Percentiles rank a stretch among this genome's conserved stretches.
phyloP scores from a whole-genome alignment of 2,797 vertebrate species.

The Callimico goeldii region DNA sequence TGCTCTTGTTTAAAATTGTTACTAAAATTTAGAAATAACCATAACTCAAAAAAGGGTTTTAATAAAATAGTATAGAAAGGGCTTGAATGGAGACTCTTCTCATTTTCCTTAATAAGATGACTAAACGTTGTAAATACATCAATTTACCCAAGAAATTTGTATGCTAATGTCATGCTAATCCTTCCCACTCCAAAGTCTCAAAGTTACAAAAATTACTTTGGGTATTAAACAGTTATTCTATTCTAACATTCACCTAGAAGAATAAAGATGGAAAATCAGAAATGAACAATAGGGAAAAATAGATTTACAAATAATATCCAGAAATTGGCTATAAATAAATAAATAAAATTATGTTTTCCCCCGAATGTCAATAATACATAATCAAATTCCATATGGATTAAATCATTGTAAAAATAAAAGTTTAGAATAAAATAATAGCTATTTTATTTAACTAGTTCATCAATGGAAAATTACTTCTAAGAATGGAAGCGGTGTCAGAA shows the following conservation, averaged over 20 bases:
- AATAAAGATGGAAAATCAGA: not conserved
- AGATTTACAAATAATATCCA: not conserved
- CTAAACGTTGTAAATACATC: not conserved
- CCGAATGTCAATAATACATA: not conserved
- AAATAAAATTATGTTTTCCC: not conserved
- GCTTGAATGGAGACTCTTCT: not conserved
- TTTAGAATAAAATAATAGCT: not conserved
- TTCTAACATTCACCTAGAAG: not conserved
- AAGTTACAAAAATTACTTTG: not conserved
- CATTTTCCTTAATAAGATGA: not conserved
- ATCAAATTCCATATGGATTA: not conserved
- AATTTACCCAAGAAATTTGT: not conserved
- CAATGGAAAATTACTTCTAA: not conserved
- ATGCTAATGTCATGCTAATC: not conserved
- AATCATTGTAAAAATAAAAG: not conserved
- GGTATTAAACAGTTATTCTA: not conserved
- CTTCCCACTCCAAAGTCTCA: not conserved
- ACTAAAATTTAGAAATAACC: not conserved
- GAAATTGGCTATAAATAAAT: not conserved
- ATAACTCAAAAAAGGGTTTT: not conserved
- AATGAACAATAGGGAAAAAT: not conserved
- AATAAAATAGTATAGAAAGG: not conserved
- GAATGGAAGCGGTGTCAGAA: not conserved
- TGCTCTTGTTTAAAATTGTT: not conserved
- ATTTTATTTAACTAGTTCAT: not conserved